phyloP scores from a whole-genome alignment of 2,888 invertebrate genomes.

The Ctenicera cuprea region DNA sequence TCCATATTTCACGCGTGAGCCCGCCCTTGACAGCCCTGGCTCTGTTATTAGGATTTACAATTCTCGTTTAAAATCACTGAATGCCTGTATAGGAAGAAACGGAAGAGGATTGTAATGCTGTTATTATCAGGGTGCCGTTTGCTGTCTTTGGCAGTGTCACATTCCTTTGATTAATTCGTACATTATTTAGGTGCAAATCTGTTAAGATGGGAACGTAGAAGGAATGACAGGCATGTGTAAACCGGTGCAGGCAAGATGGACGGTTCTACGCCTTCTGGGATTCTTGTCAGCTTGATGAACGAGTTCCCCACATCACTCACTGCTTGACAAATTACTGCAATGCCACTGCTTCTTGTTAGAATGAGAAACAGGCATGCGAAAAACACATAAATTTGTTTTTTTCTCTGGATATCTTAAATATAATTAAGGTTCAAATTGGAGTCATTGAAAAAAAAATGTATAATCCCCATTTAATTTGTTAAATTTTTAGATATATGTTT shows the following conservation, averaged over 20 bases:
- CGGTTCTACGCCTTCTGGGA: conserved; percentile 61
- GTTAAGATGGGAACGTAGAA: conserved; percentile 53
- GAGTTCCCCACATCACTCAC: conserved; percentile 65
- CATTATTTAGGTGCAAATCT: conserved; percentile 51
- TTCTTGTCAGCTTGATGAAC: conserved; percentile 66
- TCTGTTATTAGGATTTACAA: conserved; percentile 53
- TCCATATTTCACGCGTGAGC: conserved; percentile 51
- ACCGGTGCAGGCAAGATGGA: conserved; percentile 62
- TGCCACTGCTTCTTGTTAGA: conserved; percentile 57
- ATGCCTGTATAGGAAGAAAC: conserved; percentile 24
- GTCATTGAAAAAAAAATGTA: neutral
- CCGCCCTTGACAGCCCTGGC: conserved; percentile 43
- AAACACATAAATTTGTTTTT: conserved; percentile 31
- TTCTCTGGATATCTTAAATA: conserved; percentile 9
- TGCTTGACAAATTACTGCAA: conserved; percentile 65
- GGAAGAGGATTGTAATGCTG: conserved; percentile 6
- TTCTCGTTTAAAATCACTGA: conserved; percentile 49
- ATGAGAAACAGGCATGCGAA: conserved; percentile 47
- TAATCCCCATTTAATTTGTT: too few species aligned
- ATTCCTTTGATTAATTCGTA: conserved; percentile 25
- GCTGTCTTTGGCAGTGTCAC: conserved; percentile 13
- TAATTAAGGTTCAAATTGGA: neutral
- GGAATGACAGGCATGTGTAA: conserved; percentile 61
- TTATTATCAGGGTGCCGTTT: neutral
- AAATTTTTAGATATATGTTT: too few species aligned